A percentile compares a stretch with the other conserved stretches of the same genome.
Evolutionary conservation across 2,888 invertebrate genomes (phyloP).

Genomic region (Caenorhabditis zanzibari): DNA sequence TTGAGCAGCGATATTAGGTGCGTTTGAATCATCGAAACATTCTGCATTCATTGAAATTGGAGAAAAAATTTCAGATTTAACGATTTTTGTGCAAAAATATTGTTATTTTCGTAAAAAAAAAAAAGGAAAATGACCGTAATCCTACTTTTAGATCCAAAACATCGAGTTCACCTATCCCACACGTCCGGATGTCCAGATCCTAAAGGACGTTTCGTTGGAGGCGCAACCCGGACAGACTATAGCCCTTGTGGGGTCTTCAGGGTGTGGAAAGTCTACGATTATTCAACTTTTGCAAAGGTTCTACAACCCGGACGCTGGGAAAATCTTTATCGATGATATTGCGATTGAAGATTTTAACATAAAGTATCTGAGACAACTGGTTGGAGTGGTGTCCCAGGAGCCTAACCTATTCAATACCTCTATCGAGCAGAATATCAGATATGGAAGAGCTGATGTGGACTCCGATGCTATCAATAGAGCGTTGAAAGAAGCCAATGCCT

Average conservation of each 20-base stretch:
- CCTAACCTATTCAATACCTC: slow-evolving; percentile 87
- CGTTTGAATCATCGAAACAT: too few species aligned
- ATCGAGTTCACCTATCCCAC: slow-evolving; percentile 85
- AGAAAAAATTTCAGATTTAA: too few species aligned
- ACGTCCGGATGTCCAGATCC: slow-evolving; percentile 83
- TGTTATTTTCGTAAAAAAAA: too few species aligned
- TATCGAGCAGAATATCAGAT: slow-evolving; percentile 85
- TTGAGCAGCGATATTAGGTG: too few species aligned
- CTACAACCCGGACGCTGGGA: slow-evolving; percentile 76
- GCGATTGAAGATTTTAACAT: slow-evolving; percentile 85
- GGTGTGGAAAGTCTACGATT: slow-evolving; percentile 79
- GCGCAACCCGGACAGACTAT: slow-evolving; percentile 78
- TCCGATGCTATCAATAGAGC: slow-evolving; percentile 75
- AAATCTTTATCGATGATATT: slow-evolving; percentile 84
- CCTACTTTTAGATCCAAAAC: slow-evolving; percentile 84
- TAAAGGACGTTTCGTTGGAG: slow-evolving; percentile 77
- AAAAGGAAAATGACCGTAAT: too few species aligned
- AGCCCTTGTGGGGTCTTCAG: slow-evolving; percentile 79
- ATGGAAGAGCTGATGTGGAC: slow-evolving; percentile 77
- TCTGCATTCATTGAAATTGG: too few species aligned
- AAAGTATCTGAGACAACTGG: slow-evolving; percentile 84
- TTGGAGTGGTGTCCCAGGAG: slow-evolving; percentile 84
- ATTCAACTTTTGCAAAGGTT: slow-evolving; percentile 78
- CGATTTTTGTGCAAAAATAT: too few species aligned
- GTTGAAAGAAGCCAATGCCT: slow-evolving; percentile 84